Conservation (phyloP, 2,113 vertebrate genomes). For the Bathybates hornii region DNA sequence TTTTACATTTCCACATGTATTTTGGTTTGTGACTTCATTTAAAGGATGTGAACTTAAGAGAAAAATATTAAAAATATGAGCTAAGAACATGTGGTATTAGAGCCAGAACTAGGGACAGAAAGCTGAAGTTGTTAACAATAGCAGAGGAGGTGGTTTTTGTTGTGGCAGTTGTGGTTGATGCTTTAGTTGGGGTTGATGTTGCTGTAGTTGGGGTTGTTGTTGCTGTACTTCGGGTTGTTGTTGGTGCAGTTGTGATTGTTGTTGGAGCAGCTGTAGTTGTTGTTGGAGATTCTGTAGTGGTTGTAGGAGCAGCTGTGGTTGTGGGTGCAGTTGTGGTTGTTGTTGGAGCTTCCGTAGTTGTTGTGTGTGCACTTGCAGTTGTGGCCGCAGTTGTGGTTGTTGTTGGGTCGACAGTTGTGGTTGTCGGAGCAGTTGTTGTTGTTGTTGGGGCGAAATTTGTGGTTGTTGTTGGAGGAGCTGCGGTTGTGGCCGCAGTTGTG, state of each 20-base stretch:
- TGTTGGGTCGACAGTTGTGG: rapidly evolving
- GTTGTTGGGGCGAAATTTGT: too few relatives aligned
- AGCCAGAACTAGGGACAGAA: rapidly evolving
- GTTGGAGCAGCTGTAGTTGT: too few relatives aligned
- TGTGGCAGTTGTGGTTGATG: rapidly evolving
- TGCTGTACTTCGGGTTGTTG: too few relatives aligned
- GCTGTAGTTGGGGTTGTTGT: too few relatives aligned
- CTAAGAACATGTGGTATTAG: rapidly evolving
- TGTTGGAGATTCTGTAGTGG: too few relatives aligned
- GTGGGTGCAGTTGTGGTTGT: rapidly evolving
- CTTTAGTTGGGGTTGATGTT: rapidly evolving
- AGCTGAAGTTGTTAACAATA: rapidly evolving
- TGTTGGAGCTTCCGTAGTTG: too few relatives aligned
- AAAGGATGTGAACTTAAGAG: rapidly evolving
- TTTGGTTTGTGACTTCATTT: background rate
- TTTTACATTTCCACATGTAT: background rate
- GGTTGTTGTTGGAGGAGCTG: rapidly evolving
- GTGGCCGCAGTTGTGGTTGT: too few relatives aligned
- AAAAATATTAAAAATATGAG: rapidly evolving
- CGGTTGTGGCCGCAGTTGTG: too few relatives aligned
- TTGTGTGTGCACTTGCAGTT: too few relatives aligned
- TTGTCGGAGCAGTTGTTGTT: rapidly evolving
- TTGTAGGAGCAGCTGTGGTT: too few relatives aligned
- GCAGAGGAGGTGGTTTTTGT: background rate
- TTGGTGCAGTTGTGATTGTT: rapidly evolving